Evolutionary conservation across 2,888 invertebrate genomes (phyloP), one percentile per base, ranked within the genome.

Genomic region (Stenodera caucasica): DNA sequence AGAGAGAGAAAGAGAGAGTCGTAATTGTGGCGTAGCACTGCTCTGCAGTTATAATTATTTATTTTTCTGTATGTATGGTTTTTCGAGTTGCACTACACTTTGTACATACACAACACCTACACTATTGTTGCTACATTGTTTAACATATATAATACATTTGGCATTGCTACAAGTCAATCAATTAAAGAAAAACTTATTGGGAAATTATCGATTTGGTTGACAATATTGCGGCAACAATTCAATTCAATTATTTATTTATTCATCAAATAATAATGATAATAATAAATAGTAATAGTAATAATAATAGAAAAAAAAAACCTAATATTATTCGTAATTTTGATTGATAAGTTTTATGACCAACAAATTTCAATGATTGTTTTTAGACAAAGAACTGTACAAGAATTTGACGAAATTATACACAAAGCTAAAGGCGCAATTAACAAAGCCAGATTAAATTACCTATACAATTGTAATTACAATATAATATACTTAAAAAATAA

Each of bases 131-230:
- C 77, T 78, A 78, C 77, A 74, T 75, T 57, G 14, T 37, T 70
- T 77, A 78, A 78, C 77, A 76, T 76, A 74, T 37, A 37, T 78
- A 75, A 77, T 80, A 80, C 80, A 81, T 80, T 80, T 81, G 81
- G 81, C 81, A 78, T 79, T 79, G 77, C 78, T 77, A 76, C 71
- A 75, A 67, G 67, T 71, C 67, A 65, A 63, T 61, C 67, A 71
- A 66, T 70, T 59, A 67, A 63, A 72, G 69, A 37, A 2, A 6
- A 37, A 37, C 14, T 15, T 33, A 33, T 29, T 45, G 49, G 57
- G 23, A n/a, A 35, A 14, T 29, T 51, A 50, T 45, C 32, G 37
- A 55, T 37, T 5, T 15, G 37, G 37, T 37, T 14, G 37, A 50
- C 35, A 33, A 49, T 45, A 58, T 49, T 51, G 56, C 21, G 15